A percentile compares a stretch with the other conserved stretches of the same genome.
Evolutionary conservation across 2,888 invertebrate genomes (phyloP).

Genomic region (Metopia argyrocephala): DNA sequence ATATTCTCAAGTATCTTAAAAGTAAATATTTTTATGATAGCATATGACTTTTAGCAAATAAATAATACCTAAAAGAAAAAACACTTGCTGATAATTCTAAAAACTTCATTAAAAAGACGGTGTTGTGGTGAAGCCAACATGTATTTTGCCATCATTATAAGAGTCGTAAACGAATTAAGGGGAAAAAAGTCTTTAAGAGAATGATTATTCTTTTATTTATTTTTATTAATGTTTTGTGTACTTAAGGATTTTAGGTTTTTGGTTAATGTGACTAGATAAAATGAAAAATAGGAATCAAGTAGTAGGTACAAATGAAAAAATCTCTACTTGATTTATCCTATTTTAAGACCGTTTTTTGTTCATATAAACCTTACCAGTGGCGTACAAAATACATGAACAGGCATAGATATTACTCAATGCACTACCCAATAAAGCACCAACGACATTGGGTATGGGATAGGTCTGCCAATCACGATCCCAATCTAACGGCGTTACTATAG

Average conservation of each 20-base stretch:
- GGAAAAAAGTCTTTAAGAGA: no score
- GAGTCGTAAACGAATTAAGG: no score
- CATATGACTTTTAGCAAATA: no score
- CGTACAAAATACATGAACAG: conserved; percentile 75
- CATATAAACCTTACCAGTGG: conserved; percentile 75
- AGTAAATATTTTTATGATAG: no score
- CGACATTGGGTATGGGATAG: conserved; percentile 84
- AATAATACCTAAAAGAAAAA: no score
- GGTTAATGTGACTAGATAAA: conserved; percentile 33
- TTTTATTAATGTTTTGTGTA: neutral
- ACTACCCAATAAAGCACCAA: conserved; percentile 82
- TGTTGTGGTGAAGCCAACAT: no score
- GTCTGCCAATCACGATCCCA: conserved; percentile 92
- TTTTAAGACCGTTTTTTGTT: conserved; percentile 71
- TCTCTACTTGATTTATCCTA: neutral
- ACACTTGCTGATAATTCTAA: no score
- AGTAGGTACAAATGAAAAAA: neutral
- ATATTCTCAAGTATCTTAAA: neutral
- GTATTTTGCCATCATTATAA: no score
- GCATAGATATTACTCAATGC: conserved; percentile 79
- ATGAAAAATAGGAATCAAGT: neutral
- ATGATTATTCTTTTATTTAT: no score
- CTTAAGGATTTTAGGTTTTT: conserved; percentile 9
- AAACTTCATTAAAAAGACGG: no score
- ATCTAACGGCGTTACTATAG: conserved; percentile 89